Conservation (phyloP, 2,888 invertebrate species). For the Acleris holmiana region DNA sequence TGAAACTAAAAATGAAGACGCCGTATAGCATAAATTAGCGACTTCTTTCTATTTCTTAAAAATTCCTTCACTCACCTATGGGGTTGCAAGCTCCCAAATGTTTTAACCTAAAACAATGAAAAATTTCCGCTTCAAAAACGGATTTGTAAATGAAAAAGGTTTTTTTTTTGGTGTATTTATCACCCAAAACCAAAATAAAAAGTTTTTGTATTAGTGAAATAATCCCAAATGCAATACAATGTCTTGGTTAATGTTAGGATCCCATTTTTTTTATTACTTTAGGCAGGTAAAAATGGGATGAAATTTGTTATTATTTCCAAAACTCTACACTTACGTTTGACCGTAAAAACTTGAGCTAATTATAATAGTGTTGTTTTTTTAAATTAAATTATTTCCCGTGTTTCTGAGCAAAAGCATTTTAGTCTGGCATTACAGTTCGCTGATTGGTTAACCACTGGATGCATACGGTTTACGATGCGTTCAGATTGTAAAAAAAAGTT, state of each 20-base stretch:
- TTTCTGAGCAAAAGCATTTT: slow-evolving; percentile 7
- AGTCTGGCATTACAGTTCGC: slow-evolving; percentile 42
- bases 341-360: too few relatives aligned
- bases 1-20: slow-evolving; percentile 79
- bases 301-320: too few relatives aligned
- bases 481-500: slow-evolving; percentile 3
- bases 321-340: too few relatives aligned
- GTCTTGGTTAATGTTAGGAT: too few relatives aligned
- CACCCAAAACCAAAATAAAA: too few relatives aligned
- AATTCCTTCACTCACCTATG: slow-evolving; percentile 68
- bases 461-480: slow-evolving; percentile 16
- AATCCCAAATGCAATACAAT: too few relatives aligned
- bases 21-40: slow-evolving; percentile 77
- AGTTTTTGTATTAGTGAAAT: too few relatives aligned
- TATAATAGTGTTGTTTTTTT: too few relatives aligned
- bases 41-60: slow-evolving; percentile 78
- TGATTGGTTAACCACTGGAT: slow-evolving; percentile 43
- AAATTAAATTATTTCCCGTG: not conserved
- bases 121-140: not conserved
- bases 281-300: too few relatives aligned
- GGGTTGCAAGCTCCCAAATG: slow-evolving; percentile 52
- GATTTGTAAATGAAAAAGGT: too few relatives aligned
- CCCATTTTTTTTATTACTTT: too few relatives aligned
- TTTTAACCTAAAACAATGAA: slow-evolving; percentile 15
- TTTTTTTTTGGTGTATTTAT: too few relatives aligned